Conservation (phyloP, 2,888 invertebrate species). For the Tryphoninae sp. region DNA sequence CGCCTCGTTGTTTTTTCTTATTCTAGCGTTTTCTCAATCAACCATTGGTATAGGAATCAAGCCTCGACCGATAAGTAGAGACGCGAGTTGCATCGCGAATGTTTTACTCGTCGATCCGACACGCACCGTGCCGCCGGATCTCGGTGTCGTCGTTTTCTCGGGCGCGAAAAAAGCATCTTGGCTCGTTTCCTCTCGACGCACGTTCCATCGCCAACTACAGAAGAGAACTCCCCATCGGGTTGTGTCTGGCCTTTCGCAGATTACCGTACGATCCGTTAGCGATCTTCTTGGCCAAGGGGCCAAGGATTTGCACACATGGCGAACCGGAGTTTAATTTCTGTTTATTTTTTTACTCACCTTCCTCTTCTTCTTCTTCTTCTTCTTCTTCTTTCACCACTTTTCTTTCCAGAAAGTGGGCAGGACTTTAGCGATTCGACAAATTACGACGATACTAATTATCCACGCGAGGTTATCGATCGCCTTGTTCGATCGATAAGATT, state of each 20-base stretch:
- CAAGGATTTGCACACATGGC: neutral
- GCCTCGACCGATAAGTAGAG: neutral
- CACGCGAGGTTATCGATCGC: neutral
- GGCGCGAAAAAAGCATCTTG: conserved; percentile 10
- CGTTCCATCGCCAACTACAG: conserved; percentile 54
- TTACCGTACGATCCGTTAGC: conserved; percentile 47
- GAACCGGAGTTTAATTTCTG: neutral
- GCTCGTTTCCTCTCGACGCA: conserved; percentile 45
- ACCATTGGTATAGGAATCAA: conserved; percentile 7
- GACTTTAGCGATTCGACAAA: too few relatives aligned
- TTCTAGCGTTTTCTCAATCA: conserved; percentile 48
- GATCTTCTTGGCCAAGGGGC: conserved; percentile 18
- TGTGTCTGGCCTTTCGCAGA: conserved; percentile 44
- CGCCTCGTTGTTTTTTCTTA: conserved; percentile 8
- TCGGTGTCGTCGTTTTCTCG: too few relatives aligned
- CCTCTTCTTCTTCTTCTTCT: too few relatives aligned
- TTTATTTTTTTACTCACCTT: too few relatives aligned
- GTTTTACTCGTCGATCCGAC: too few relatives aligned
- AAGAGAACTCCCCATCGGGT: conserved; percentile 11
- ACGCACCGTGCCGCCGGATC: too few relatives aligned
- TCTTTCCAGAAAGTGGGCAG: too few relatives aligned
- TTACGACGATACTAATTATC: too few relatives aligned
- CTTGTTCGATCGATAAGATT: neutral
- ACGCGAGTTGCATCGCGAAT: neutral
- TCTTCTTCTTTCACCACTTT: too few relatives aligned